phyloP scores from a whole-genome alignment of 2,888 invertebrate genomes.

The Clostera curtula region DNA sequence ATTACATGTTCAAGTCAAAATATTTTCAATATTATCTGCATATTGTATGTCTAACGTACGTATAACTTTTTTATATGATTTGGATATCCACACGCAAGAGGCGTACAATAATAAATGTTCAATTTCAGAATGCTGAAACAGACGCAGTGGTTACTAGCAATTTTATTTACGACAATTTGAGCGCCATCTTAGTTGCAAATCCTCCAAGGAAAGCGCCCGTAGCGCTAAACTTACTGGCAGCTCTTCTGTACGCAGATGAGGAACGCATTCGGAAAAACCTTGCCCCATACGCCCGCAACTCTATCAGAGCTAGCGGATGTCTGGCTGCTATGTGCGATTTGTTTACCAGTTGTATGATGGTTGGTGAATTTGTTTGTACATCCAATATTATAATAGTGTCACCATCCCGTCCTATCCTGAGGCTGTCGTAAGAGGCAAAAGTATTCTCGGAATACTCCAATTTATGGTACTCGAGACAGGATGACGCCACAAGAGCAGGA shows the following conservation, averaged over 20 bases:
- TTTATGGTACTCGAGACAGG: no score
- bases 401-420: no score
- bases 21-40: constrained; percentile 40
- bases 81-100: background rate
- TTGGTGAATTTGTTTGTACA: constrained; percentile 21
- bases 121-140: constrained; percentile 32
- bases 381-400: background rate
- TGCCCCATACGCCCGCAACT: constrained; percentile 38
- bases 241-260: constrained; percentile 33
- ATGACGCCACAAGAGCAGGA: no score
- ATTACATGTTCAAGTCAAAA: constrained; percentile 33
- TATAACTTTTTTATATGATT: background rate
- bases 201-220: constrained; percentile 31
- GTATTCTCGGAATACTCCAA: no score
- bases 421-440: no score
- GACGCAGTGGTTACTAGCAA: constrained; percentile 37
- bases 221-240: constrained; percentile 44
- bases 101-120: no score
- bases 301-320: constrained; percentile 52
- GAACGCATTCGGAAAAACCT: constrained; percentile 22
- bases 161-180: constrained; percentile 42
- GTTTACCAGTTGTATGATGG: constrained; percentile 47
- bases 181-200: constrained; percentile 30
- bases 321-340: constrained; percentile 43
- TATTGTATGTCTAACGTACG: constrained; percentile 44